Conservation (phyloP, 2,888 invertebrate genomes). For the Eupithecia inturbata region DNA sequence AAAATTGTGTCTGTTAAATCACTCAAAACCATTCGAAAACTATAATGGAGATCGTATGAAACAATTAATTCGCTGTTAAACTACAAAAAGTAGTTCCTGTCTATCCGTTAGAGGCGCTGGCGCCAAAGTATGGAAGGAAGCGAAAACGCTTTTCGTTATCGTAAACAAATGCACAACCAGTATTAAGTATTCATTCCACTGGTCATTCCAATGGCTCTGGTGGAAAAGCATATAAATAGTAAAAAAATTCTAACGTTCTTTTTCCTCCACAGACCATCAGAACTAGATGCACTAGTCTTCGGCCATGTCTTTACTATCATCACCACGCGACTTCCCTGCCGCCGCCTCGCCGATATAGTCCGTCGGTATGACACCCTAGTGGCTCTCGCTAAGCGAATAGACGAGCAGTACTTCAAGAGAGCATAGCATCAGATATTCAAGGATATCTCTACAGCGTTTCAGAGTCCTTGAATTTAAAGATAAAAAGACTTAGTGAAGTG, state of each 20-base stretch:
- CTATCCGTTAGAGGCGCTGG: no score
- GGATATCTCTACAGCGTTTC: slow-evolving; percentile 77
- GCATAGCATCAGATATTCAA: slow-evolving; percentile 77
- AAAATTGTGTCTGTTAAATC: no score
- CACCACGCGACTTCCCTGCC: slow-evolving; percentile 94
- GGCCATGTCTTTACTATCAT: slow-evolving; percentile 98
- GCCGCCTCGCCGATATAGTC: slow-evolving; percentile 91
- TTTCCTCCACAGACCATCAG: slow-evolving; percentile 90
- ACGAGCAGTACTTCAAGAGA: slow-evolving; percentile 90
- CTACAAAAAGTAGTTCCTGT: no score
- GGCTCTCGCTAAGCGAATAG: slow-evolving; percentile 92
- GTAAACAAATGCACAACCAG: no score
- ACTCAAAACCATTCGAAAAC: no score
- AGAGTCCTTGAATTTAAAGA: slow-evolving; percentile 66
- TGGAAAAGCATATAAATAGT: no score
- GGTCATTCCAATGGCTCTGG: no score
- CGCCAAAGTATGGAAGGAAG: no score
- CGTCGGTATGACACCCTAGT: slow-evolving; percentile 90
- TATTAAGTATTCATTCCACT: no score
- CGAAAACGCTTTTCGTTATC: no score
- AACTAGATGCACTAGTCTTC: slow-evolving; percentile 97
- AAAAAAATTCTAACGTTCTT: background rate
- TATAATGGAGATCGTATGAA: no score
- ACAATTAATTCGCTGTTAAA: background rate
- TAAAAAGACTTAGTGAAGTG: background rate